phyloP scores from a whole-genome alignment of 2,113 vertebrate species.

The Alligator sinensis region DNA sequence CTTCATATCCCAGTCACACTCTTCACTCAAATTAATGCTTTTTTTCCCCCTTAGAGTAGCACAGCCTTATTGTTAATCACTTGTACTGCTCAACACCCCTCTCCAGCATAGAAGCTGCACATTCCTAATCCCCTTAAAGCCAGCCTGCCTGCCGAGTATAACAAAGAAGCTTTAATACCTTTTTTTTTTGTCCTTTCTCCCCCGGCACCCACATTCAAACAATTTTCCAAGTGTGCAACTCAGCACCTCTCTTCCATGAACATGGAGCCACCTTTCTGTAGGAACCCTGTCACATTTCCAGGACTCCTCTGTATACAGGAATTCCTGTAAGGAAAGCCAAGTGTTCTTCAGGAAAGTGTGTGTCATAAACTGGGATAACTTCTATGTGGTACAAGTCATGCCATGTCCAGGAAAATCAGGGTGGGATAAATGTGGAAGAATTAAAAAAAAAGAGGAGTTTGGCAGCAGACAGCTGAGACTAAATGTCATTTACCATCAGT shows the following conservation, averaged over 20 bases:
- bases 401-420: constrained; percentile 59
- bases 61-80: not conserved
- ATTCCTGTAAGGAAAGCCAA: constrained; percentile 74
- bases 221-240: constrained; percentile 43
- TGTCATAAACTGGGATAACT: constrained; percentile 59
- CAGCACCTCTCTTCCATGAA: constrained; percentile 13
- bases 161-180: not conserved
- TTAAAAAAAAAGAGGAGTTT: not conserved
- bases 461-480: not conserved
- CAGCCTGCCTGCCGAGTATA: not conserved
- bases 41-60: constrained; percentile 28
- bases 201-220: not conserved
- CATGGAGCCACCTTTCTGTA: constrained; percentile 52
- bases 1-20: not conserved
- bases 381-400: constrained; percentile 49
- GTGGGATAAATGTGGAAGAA: not conserved
- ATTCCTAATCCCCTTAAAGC: not conserved
- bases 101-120: not conserved
- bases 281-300: constrained; percentile 71
- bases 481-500: constrained; percentile 44
- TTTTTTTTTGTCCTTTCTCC: not conserved
- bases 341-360: constrained; percentile 68
- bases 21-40: not conserved
- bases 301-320: constrained; percentile 67
- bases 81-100: not conserved